A percentile compares a stretch with the other conserved stretches of the same genome.
phyloP scores from a whole-genome alignment of 2,888 invertebrate species.

The Andrena hattorfiana region DNA sequence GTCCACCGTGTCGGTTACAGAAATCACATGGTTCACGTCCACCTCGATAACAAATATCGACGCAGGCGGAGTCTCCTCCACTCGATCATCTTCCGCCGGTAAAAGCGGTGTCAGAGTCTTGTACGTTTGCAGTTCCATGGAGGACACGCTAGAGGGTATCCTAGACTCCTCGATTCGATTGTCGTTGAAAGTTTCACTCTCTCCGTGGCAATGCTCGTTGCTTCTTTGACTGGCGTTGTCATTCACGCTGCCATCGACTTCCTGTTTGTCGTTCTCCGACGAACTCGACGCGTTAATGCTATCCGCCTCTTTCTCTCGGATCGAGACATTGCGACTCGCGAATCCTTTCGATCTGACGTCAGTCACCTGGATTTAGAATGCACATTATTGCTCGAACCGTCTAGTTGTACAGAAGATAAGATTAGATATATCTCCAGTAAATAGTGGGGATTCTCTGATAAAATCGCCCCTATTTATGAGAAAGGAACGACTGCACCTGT shows the following conservation, averaged over 20 bases:
- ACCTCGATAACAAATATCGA: constrained; percentile 78
- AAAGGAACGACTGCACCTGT: constrained; percentile 2
- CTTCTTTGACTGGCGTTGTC: constrained; percentile 53
- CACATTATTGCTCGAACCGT: not conserved
- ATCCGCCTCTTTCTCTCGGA: constrained; percentile 44
- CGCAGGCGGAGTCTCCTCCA: constrained; percentile 63
- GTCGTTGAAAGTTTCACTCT: constrained; percentile 35
- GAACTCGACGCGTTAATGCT: constrained; percentile 49
- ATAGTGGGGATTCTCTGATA: not conserved
- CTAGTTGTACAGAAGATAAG: constrained; percentile 18
- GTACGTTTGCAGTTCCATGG: constrained; percentile 70
- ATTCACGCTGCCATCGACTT: constrained; percentile 55
- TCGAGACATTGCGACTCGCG: constrained; percentile 36
- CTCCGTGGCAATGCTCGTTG: constrained; percentile 52
- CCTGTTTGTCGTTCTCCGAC: constrained; percentile 64
- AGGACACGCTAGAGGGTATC: constrained; percentile 53
- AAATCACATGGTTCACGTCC: constrained; percentile 72
- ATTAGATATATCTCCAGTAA: constrained; percentile 19
- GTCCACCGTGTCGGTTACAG: constrained; percentile 30
- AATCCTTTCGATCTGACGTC: constrained; percentile 41
- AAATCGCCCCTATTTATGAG: not conserved
- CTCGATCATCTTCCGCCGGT: constrained; percentile 53
- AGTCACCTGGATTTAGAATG: constrained; percentile 54
- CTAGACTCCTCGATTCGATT: constrained; percentile 21
- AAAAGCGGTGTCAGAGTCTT: constrained; percentile 61